Evolutionary conservation across 2,888 invertebrate genomes (phyloP).

Genomic region (Orthosia gracilis): DNA sequence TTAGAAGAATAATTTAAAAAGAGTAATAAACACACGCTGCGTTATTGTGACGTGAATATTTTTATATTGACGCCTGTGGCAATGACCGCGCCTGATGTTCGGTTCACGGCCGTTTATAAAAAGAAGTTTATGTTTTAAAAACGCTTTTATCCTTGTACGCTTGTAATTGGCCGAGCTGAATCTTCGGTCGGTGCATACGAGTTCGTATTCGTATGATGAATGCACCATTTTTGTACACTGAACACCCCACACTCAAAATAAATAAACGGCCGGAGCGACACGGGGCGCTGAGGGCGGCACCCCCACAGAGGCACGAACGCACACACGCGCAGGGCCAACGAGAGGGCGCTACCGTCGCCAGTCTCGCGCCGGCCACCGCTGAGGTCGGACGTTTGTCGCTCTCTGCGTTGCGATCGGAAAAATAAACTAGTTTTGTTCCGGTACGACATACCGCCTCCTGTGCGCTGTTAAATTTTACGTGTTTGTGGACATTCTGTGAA

Average conservation of each 20-base stretch:
- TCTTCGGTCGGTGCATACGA: constrained; percentile 48
- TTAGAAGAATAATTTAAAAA: constrained; percentile 53
- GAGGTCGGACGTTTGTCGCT: constrained; percentile 82
- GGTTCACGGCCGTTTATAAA: constrained; percentile 89
- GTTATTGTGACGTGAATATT: constrained; percentile 86
- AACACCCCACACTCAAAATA: constrained; percentile 85
- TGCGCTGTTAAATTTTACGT: constrained; percentile 81
- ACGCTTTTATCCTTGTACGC: constrained; percentile 74
- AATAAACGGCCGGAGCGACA: constrained; percentile 78
- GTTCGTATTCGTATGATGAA: constrained; percentile 67
- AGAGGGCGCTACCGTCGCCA: constrained; percentile 89
- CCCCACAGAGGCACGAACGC: constrained; percentile 76
- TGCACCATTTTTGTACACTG: constrained; percentile 73
- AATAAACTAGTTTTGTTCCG: constrained; percentile 90
- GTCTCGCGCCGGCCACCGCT: constrained; percentile 89
- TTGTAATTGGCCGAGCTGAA: constrained; percentile 64
- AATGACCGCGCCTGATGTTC: constrained; percentile 86
- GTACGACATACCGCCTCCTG: constrained; percentile 84
- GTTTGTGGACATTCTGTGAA: constrained; percentile 87
- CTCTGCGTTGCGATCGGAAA: constrained; percentile 85
- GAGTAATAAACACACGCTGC: constrained; percentile 66
- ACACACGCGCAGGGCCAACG: constrained; percentile 78
- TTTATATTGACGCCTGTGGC: constrained; percentile 87
- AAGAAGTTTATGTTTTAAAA: constrained; percentile 79
- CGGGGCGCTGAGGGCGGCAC: constrained; percentile 76